phyloP scores from a whole-genome alignment of 2,113 vertebrate species.

The Laterallus jamaicensis region DNA sequence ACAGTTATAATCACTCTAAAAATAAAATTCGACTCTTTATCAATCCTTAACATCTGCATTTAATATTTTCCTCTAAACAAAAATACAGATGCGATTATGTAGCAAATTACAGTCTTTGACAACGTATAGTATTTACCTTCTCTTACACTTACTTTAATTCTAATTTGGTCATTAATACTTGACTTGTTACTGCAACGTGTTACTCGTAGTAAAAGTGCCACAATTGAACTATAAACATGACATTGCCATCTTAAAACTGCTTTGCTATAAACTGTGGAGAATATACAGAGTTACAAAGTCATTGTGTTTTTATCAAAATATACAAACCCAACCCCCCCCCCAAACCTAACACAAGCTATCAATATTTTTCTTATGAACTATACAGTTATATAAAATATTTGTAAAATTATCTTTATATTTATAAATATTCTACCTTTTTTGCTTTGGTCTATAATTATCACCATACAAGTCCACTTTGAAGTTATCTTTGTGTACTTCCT shows the following conservation, averaged over 20 bases:
- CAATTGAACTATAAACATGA: conserved; percentile 77
- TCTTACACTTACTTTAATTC: conserved; percentile 72
- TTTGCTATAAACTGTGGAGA: conserved; percentile 83
- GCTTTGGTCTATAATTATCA: conserved; percentile 83
- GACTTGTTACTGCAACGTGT: conserved; percentile 72
- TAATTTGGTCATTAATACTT: conserved; percentile 77
- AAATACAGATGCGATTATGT: conserved; percentile 79
- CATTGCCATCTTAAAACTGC: conserved; percentile 78
- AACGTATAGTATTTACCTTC: conserved; percentile 71
- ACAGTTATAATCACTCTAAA: conserved; percentile 76
- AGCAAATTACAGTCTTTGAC: conserved; percentile 76
- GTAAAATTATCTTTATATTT: conserved; percentile 82
- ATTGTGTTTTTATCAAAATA: conserved; percentile 79
- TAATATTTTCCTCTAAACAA: conserved; percentile 80
- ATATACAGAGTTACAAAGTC: conserved; percentile 83
- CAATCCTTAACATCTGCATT: conserved; percentile 81
- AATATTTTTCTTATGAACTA: conserved; percentile 76
- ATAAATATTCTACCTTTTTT: conserved; percentile 84
- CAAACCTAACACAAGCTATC: conserved; percentile 78
- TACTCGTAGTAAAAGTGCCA: conserved; percentile 76
- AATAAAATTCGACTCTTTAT: conserved; percentile 79
- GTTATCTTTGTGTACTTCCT: conserved; percentile 62
- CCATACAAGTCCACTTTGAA: conserved; percentile 77
- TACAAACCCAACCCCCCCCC: conserved; percentile 80
- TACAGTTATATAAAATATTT: conserved; percentile 84